These are phyloP conservation scores for Cheilosia variabilis DNA, from an alignment of 2,888 invertebrate species.

Conservation along the genomic window DNA sequence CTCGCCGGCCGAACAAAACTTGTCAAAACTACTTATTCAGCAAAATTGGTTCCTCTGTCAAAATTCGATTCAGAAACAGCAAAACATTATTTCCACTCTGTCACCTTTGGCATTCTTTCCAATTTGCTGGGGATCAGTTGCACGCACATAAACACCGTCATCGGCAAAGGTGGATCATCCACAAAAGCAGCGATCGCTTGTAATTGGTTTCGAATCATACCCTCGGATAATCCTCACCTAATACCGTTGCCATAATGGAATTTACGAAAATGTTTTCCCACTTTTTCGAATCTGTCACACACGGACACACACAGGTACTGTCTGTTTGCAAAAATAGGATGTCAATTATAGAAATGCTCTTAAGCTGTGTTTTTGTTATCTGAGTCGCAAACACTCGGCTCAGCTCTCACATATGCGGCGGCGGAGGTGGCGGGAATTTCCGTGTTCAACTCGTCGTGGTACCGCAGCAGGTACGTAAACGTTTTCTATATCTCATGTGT, in stretches of 20 bases:
- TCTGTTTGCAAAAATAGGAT: conserved; percentile 74
- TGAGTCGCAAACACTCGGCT: conserved; percentile 31
- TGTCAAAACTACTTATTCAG: conserved; percentile 64
- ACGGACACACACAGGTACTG: conserved; percentile 2
- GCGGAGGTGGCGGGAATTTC: conserved; percentile 55
- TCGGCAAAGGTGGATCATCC: conserved; percentile 60
- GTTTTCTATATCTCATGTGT: conserved; percentile 48
- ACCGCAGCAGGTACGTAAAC: conserved; percentile 67
- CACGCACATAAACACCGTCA: conserved; percentile 34
- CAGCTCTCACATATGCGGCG: conserved; percentile 47
- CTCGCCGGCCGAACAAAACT: conserved; percentile 32
- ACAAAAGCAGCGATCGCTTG: conserved; percentile 62
- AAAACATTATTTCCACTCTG: conserved; percentile 80
- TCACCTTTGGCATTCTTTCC: conserved; percentile 78
- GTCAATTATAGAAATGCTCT: conserved; percentile 76
- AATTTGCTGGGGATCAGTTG: conserved; percentile 69
- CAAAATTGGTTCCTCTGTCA: conserved; percentile 41
- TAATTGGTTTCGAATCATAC: conserved; percentile 75
- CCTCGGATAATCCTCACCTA: conserved; percentile 70
- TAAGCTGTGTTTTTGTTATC: conserved; percentile 63
- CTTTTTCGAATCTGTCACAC: conserved; percentile 11
- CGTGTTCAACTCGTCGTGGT: conserved; percentile 72
- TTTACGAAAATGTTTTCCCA: conserved; percentile 72
- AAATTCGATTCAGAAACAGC: conserved; percentile 45
- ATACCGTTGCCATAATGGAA: conserved; percentile 73